A percentile compares a stretch with the other conserved stretches of the same genome.
These are phyloP conservation scores for Leontopithecus rosalia DNA, from an alignment of 2,797 vertebrate genomes.

Conservation along the genomic window DNA sequence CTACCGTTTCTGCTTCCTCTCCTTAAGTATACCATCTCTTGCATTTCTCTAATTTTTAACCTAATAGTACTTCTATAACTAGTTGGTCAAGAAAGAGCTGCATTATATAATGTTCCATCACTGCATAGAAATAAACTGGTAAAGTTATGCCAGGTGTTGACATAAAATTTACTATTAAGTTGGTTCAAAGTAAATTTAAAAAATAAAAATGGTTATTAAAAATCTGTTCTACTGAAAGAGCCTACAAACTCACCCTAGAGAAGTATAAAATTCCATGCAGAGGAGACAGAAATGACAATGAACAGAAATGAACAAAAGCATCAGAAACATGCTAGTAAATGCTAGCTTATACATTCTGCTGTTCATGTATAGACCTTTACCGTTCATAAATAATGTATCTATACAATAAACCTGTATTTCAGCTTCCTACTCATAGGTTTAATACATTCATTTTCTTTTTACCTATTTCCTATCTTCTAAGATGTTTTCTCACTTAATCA, in stretches of 20 bases:
- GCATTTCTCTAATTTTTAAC: not conserved
- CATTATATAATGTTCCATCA: not conserved
- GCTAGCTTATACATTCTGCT: not conserved
- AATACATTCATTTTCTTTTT: not conserved
- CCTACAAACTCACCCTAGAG: not conserved
- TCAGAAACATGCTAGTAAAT: conserved; percentile 1
- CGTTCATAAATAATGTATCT: not conserved
- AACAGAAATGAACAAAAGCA: not conserved
- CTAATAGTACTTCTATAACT: not conserved
- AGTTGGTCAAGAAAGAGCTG: conserved; percentile 4
- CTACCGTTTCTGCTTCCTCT: not conserved
- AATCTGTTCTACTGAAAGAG: not conserved
- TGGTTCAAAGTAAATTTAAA: not conserved
- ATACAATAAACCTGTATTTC: not conserved
- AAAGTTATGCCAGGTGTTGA: not conserved
- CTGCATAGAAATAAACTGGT: not conserved
- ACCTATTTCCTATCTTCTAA: conserved; percentile 1
- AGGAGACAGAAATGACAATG: not conserved
- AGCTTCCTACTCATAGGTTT: not conserved
- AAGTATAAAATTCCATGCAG: not conserved
- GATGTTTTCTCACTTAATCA: not conserved
- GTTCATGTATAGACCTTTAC: not conserved
- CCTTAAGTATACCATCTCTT: not conserved
- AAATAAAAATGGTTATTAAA: not conserved
- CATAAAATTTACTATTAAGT: not conserved